Evolutionary conservation across 2,888 invertebrate genomes (phyloP).

Genomic region (Protonemura montana): DNA sequence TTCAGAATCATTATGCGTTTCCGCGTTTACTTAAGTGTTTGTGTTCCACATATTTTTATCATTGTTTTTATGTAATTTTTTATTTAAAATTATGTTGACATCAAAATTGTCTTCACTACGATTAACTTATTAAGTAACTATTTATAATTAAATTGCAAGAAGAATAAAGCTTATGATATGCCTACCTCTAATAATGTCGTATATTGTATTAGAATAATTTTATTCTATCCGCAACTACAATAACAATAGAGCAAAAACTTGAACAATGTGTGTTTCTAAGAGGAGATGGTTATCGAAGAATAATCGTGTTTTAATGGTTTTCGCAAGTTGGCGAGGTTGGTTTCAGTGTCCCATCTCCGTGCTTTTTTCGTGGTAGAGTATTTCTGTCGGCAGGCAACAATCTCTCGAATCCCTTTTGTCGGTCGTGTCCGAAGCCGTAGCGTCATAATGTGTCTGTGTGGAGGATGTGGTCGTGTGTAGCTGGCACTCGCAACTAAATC

Average conservation of each 20-base stretch:
- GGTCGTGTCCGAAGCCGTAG: background rate
- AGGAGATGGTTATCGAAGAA: background rate
- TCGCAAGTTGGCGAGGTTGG: background rate
- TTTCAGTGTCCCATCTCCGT: background rate
- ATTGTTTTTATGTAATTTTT: background rate
- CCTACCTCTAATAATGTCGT: background rate
- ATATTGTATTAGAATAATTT: background rate
- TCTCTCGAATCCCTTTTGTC: background rate
- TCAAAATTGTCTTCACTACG: background rate
- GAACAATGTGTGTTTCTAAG: background rate
- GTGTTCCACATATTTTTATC: background rate
- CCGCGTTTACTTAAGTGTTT: background rate
- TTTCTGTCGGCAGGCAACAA: background rate
- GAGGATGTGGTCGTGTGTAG: background rate
- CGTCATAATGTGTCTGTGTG: background rate
- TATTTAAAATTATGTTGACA: background rate
- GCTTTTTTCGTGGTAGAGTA: background rate
- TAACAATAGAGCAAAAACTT: conserved; percentile 21
- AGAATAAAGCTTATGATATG: conserved; percentile 1
- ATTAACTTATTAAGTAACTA: background rate
- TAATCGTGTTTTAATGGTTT: background rate
- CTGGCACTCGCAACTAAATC: background rate
- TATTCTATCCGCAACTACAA: background rate
- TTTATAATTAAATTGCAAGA: background rate
- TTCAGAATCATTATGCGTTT: too few relatives aligned